phyloP scores from a whole-genome alignment of 2,888 invertebrate genomes.

The Hirudinaria manillensis region DNA sequence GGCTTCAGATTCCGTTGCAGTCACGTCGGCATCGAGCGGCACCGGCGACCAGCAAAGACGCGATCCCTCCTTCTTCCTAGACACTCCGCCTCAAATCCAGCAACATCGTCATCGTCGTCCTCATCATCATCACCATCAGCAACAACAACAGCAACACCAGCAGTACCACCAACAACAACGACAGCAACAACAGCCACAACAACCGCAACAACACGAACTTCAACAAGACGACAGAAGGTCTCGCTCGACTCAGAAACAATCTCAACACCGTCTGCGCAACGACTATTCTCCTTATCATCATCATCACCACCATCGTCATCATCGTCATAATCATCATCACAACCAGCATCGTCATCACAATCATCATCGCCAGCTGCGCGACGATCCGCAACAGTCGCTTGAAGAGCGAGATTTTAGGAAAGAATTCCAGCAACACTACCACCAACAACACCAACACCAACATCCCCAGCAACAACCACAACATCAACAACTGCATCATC shows the following conservation, averaged over 20 bases:
- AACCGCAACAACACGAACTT: neutral
- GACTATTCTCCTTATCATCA: too few relatives aligned
- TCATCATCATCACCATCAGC: conserved; percentile 25
- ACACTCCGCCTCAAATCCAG: conserved; percentile 5
- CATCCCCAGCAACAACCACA: neutral
- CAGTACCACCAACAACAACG: conserved; percentile 22
- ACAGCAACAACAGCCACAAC: conserved; percentile 20
- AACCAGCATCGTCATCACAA: too few relatives aligned
- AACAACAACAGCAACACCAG: conserved; percentile 25
- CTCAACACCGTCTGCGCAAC: too few relatives aligned
- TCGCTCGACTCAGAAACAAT: too few relatives aligned
- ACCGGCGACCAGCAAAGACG: neutral
- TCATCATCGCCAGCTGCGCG: neutral
- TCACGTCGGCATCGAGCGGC: neutral
- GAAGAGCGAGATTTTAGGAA: neutral
- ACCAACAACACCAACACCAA: conserved; percentile 1
- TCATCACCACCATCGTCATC: too few relatives aligned
- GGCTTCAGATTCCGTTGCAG: neutral
- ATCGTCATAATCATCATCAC: too few relatives aligned
- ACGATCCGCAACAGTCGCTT: neutral
- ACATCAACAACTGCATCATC: neutral
- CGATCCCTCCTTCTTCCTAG: conserved; percentile 1
- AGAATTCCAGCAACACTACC: neutral
- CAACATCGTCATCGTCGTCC: conserved; percentile 27
- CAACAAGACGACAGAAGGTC: neutral